phyloP scores from a whole-genome alignment of 2,888 invertebrate species.

The Archips xylosteana region DNA sequence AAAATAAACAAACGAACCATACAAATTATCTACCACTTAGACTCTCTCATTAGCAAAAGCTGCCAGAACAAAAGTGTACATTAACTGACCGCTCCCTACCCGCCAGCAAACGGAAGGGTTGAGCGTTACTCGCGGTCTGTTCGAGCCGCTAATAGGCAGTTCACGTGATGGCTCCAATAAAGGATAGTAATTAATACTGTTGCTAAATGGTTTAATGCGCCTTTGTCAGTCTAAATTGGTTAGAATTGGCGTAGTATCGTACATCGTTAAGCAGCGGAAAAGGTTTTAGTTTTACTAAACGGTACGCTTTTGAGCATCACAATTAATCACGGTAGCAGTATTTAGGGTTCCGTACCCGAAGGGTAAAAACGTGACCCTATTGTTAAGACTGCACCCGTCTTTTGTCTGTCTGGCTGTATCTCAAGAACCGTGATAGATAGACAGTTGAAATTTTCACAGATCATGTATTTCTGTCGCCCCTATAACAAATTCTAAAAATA shows the following conservation, averaged over 20 bases:
- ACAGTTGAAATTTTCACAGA: no score
- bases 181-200: conserved; percentile 19
- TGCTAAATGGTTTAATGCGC: conserved; percentile 26
- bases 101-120: conserved; percentile 8
- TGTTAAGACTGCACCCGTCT: no score
- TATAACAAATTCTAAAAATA: no score
- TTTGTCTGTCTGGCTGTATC: no score
- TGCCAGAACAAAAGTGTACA: conserved; percentile 4
- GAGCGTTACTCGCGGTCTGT: conserved; percentile 1
- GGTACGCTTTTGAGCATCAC: no score
- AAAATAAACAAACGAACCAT: not conserved
- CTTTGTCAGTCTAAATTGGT: not conserved
- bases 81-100: conserved; percentile 27
- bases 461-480: no score
- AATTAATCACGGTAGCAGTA: no score
- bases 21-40: not conserved
- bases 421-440: no score
- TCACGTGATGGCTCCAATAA: conserved; percentile 33
- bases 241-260: not conserved
- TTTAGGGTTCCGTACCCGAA: no score
- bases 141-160: conserved; percentile 17
- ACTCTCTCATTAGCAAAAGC: conserved; percentile 6
- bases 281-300: no score
- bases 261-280: no score
- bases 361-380: no score